These are phyloP conservation scores for Morpho achilles DNA, from an alignment of 2,888 invertebrate species.

Conservation along the genomic window DNA sequence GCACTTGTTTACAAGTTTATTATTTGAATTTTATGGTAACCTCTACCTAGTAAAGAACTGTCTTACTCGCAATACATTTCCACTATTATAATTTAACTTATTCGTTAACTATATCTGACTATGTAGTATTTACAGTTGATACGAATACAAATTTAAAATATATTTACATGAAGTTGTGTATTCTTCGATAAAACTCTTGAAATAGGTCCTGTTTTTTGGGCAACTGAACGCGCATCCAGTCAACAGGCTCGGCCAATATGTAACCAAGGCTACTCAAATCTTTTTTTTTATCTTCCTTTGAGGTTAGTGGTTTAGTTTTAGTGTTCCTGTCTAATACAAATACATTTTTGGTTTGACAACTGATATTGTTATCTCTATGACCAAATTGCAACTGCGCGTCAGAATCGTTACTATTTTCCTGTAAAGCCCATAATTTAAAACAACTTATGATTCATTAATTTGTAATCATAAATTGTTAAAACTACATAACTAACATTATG, in stretches of 20 bases:
- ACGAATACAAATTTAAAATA: too few relatives aligned
- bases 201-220: constrained; percentile 84
- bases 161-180: constrained; percentile 82
- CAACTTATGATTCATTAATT: background rate
- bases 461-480: background rate
- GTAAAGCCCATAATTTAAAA: constrained; percentile 3
- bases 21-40: too few relatives aligned
- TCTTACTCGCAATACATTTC: too few relatives aligned
- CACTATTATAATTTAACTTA: too few relatives aligned
- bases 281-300: constrained; percentile 56
- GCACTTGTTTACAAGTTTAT: too few relatives aligned
- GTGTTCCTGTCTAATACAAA: constrained; percentile 21
- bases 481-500: constrained; percentile 38
- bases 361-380: constrained; percentile 33
- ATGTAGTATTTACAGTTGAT: too few relatives aligned
- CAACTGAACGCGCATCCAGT: constrained; percentile 81
- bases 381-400: constrained; percentile 45
- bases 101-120: too few relatives aligned
- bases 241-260: constrained; percentile 74
- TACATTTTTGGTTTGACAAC: constrained; percentile 18
- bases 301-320: constrained; percentile 35
- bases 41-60: too few relatives aligned
- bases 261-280: constrained; percentile 80
- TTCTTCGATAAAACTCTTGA: constrained; percentile 81
- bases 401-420: constrained; percentile 41